Base-by-base conservation (phyloP, 1,140 invertebrate species). In the Acyrthosiphon pisum region DNA sequence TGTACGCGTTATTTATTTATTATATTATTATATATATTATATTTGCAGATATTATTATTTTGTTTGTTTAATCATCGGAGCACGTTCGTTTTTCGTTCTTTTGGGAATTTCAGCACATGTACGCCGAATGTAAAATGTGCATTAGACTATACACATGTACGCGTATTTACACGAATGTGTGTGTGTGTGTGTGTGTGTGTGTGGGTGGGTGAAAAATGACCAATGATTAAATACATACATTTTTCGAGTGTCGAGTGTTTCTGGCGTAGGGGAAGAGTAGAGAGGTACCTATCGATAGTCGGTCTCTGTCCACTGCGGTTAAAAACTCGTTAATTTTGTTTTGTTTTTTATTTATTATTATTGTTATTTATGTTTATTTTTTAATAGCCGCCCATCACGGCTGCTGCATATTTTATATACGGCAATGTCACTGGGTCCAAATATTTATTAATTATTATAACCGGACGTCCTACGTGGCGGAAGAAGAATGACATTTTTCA, bases 31-130 rank as follows among this genome's bases (percentile, higher is more conserved):
- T 30, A 88, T 88, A 37, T 50, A 89, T 89, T 53, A 53, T 56
- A 53, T 89, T 56, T 35, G 35, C 87, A 50, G 30, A 44, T 86
- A 83, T 23, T 46, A 46, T 44, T 48, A 41, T 83, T 81, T 9
- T 86, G 76, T 92, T 92, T 92, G 76, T 83, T 83, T 83, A 84
- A 84, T 83, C 46, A 60, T 84, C 76, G 46, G 35, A 83, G 76
- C 91, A 92, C 91, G 91, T 92, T 41, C 91, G 76, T 83, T 92
- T 92, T 92, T 92, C 68, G 91, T 92, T 92, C 91, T 92, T 91
- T 92, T 84, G 91, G 68, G 91, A 92, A 92, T 92, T 92, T 83
- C 53, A 26, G 53, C 88, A 60, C 88, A 60, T 90, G 88, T 18
- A 37, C 83, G 23, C 9, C 8, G 83, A 26, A 68, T 68, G 60